Evolutionary conservation across 2,888 invertebrate species (phyloP).

Genomic region (Alsophila aescularia): DNA sequence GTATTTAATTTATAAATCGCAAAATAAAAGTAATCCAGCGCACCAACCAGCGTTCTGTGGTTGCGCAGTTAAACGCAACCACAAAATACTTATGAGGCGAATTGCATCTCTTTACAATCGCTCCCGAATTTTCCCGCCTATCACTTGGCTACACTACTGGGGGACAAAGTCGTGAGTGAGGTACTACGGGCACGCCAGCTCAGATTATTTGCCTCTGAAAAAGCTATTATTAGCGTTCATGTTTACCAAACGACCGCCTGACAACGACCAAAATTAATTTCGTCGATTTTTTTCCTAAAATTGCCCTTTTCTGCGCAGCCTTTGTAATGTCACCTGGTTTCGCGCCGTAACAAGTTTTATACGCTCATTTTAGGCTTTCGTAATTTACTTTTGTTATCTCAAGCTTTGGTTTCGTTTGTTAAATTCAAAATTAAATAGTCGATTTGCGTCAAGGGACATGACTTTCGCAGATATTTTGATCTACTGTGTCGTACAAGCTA

Average conservation of each 20-base stretch:
- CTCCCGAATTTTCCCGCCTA: not conserved
- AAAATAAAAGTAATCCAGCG: too few relatives aligned
- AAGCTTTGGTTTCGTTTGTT: not conserved
- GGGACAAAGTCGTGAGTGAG: constrained; percentile 39
- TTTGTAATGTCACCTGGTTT: constrained; percentile 2
- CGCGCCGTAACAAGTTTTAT: not conserved
- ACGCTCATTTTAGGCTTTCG: constrained; percentile 6
- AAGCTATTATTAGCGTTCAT: constrained; percentile 59
- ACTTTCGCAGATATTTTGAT: too few relatives aligned
- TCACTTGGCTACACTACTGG: constrained; percentile 14
- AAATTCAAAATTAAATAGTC: too few relatives aligned
- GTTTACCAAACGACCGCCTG: constrained; percentile 44
- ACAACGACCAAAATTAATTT: constrained; percentile 45
- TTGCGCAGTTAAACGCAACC: too few relatives aligned
- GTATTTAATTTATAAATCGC: too few relatives aligned
- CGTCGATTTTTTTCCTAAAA: constrained; percentile 33
- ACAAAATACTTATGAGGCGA: too few relatives aligned
- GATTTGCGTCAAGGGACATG: too few relatives aligned
- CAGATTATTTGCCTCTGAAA: constrained; percentile 60
- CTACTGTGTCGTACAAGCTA: too few relatives aligned
- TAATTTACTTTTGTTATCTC: constrained; percentile 1
- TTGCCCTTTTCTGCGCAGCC: constrained; percentile 18
- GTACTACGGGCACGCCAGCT: constrained; percentile 52
- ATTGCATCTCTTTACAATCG: not conserved
- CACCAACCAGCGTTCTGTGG: too few relatives aligned